These are phyloP conservation scores for Standfussiana lucernea DNA, from an alignment of 2,888 invertebrate species.

Conservation along the genomic window DNA sequence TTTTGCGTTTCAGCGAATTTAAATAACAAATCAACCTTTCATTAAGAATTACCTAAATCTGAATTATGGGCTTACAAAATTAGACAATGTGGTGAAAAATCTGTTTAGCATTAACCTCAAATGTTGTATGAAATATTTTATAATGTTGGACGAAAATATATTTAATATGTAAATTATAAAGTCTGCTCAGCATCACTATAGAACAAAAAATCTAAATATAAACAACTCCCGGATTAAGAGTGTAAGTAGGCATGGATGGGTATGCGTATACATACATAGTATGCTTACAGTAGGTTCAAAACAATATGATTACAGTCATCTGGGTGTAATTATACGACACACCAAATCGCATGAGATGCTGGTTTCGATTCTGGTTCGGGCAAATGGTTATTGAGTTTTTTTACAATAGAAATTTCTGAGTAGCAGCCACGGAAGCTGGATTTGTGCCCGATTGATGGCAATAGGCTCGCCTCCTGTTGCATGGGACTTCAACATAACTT, in stretches of 20 bases:
- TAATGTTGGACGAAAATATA: slow-evolving; percentile 1
- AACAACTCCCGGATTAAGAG: background rate
- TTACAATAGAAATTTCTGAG: too few relatives aligned
- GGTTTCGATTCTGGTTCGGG: too few relatives aligned
- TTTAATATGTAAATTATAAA: background rate
- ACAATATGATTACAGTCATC: too few relatives aligned
- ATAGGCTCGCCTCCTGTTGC: too few relatives aligned
- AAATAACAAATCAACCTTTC: slow-evolving; percentile 15
- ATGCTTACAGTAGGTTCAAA: background rate
- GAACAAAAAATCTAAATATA: background rate
- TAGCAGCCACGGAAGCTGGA: too few relatives aligned
- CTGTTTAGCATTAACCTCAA: background rate
- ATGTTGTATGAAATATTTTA: background rate
- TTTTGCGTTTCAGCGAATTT: slow-evolving; percentile 11
- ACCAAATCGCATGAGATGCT: too few relatives aligned
- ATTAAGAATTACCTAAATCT: background rate
- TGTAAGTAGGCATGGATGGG: background rate
- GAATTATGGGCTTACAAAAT: background rate
- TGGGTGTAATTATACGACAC: too few relatives aligned
- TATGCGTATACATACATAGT: background rate
- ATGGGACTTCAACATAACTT: too few relatives aligned
- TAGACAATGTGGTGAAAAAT: background rate
- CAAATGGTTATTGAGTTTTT: too few relatives aligned
- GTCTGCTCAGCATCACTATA: slow-evolving; percentile 25
- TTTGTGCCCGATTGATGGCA: too few relatives aligned